These are phyloP conservation scores for Peromyscus polionotus DNA, from an alignment of 2,113 vertebrate species.

Conservation along the genomic window DNA sequence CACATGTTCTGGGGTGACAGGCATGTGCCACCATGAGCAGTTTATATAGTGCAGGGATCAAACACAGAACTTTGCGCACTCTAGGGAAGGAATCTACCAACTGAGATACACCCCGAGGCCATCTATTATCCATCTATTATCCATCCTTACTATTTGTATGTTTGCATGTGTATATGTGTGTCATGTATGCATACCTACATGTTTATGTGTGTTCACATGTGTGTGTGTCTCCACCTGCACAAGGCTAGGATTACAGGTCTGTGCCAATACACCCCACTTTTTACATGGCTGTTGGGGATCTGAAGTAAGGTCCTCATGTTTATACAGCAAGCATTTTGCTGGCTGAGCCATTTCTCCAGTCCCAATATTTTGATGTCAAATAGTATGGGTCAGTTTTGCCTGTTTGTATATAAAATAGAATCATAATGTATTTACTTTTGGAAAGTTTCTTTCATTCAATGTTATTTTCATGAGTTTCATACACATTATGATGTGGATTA, in stretches of 20 bases:
- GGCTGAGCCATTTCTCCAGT: background rate
- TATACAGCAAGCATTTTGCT: background rate
- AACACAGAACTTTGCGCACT: background rate
- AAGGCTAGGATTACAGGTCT: background rate
- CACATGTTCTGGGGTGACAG: background rate
- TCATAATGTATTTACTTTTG: background rate
- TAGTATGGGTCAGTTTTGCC: background rate
- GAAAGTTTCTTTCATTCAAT: background rate
- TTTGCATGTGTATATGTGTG: background rate
- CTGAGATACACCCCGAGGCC: background rate
- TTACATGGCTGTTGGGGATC: background rate
- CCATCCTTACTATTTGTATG: background rate
- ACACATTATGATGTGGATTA: rapidly evolving
- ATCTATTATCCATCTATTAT: no score
- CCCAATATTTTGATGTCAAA: background rate
- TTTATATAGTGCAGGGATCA: no score
- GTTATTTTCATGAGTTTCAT: background rate
- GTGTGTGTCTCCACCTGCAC: background rate
- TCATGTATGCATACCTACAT: background rate
- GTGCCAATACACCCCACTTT: background rate
- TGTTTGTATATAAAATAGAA: background rate
- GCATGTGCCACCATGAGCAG: no score
- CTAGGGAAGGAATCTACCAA: background rate
- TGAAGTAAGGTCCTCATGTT: background rate
- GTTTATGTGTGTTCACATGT: background rate